Percentiles rank a stretch among this genome's conserved stretches.
Conservation (phyloP, 2,888 invertebrate genomes). For the Caenorhabditis wallacei region DNA sequence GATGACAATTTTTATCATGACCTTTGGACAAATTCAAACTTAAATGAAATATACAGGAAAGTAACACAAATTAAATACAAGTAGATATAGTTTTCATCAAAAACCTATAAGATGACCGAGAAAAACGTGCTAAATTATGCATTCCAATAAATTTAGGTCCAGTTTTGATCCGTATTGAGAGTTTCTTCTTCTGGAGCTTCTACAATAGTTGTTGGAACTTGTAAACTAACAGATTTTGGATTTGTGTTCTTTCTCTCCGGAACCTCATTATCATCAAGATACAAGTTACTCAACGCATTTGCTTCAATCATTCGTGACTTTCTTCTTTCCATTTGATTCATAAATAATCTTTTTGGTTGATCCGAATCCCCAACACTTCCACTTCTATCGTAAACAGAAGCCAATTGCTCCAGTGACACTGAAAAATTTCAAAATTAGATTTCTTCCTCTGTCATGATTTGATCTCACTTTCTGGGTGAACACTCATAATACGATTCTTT, state of each 20-base stretch:
- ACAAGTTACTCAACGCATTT: constrained; percentile 34
- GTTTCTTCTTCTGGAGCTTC: constrained; percentile 38
- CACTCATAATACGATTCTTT: constrained; percentile 61
- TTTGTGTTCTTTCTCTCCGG: constrained; percentile 44
- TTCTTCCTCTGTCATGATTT: background rate
- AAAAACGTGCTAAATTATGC: constrained; percentile 24
- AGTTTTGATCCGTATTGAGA: constrained; percentile 18
- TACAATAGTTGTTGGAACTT: constrained; percentile 39
- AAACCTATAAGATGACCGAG: constrained; percentile 32
- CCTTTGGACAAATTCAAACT: constrained; percentile 1
- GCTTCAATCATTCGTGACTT: constrained; percentile 63
- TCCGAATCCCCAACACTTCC: constrained; percentile 46
- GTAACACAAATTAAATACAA: constrained; percentile 14
- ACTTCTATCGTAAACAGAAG: constrained; percentile 73
- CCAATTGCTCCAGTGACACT: constrained; percentile 78
- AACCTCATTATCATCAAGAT: constrained; percentile 53
- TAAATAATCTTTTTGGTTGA: constrained; percentile 52
- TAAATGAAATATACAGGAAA: constrained; percentile 5
- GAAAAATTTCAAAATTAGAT: constrained; percentile 2
- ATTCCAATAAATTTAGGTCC: constrained; percentile 17
- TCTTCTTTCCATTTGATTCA: constrained; percentile 55
- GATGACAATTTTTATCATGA: background rate
- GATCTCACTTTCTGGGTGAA: constrained; percentile 68
- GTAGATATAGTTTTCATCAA: constrained; percentile 28
- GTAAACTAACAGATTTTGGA: constrained; percentile 42